Base-by-base conservation (phyloP, 2,888 invertebrate genomes). In the Tuberolachnus salignus region DNA sequence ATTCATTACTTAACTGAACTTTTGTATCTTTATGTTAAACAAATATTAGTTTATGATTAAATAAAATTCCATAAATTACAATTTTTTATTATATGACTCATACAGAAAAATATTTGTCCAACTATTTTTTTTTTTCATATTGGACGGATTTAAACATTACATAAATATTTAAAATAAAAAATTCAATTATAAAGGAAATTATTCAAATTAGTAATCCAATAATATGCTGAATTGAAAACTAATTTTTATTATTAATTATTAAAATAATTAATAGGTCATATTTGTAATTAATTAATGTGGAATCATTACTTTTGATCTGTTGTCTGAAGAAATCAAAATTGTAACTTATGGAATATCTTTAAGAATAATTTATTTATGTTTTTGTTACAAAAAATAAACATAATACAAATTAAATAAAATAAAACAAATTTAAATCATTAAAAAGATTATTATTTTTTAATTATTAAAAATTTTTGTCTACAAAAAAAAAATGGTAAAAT, bases 371-470 rank as follows among this genome's bases (percentile, higher is more conserved):
- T 0, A 21, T 63, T 73, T 63, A 73, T 73, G 73, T 73, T 73
- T 73, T 73, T 73, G 73, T 53, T 73, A 63, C 51, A 73, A 73
- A 73, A 73, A 73, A 73, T 73, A 73, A 73, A 73, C 73, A 73
- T 73, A 73, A 73, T 63, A 63, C 8, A 73, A 73, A 73, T 73
- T 2, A 63, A 63, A 51, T 63, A 63, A 26, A 63, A 44, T 61
- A 19, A 73, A 53, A 73, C 42, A 73, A 16, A 34, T 34, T 34
- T 34, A 34, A 34, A 73, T 73, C 42, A 53, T 21, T 13, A 53
- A 73, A 53, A 51, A 42, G 34, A 42, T 49, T 46, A 8, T 26
- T 23, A 49, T n/a, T 34, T 34, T 34, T 26, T 63, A 34, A 53
- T 19, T 11, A 73, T 23, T 63, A 53, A 10, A 42, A 44, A 23